Evolutionary conservation across 1,140 invertebrate species (phyloP), one percentile per base, ranked within the genome.

Genomic region (Teleopsis dalmanni): DNA sequence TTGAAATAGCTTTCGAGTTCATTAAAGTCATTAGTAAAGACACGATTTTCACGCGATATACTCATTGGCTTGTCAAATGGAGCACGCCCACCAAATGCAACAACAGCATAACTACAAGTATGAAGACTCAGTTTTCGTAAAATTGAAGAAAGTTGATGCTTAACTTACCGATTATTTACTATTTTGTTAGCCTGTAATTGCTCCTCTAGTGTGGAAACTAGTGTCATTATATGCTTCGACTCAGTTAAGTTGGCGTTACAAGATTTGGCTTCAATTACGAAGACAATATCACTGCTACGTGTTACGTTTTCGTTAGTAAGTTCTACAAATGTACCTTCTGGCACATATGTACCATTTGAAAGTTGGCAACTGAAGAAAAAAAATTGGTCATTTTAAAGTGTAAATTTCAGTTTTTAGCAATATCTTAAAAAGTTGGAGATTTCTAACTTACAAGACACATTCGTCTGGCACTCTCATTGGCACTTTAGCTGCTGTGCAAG

Each of bases 181-280:
- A 88, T 68, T 10, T 76, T 75, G 16, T 73, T 72, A 1, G 78
- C 78, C 13, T 70, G 72, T 3, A 91, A 65, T 55, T 89, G 84
- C 51, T 81, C 82, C 40, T 81, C 78, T 26, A 91, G 60, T 16
- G 78, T 76, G 25, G 74, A 73, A 0, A 88, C 59, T 4, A 91
- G 71, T 2, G 75, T 70, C 44, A 85, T 81, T 23, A 89, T 78
- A 49, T 81, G 84, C 54, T 79, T 80, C 47, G 76, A 75, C 22
- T 72, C 71, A 25, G 73, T 76, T 2, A 84, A 67, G 51, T 84
- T 79, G 31, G 72, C 73, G 71, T 93, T 93, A 62, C 91, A 95
- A 3, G 73, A 66, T 57, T 88, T 88, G 4, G 88, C 87, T 66
- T 95, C 91, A 1, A 95, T 77, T 35, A 95, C 81, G 61, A 95